Conservation (phyloP, 2,113 vertebrate genomes). For the Bos javanicus region DNA sequence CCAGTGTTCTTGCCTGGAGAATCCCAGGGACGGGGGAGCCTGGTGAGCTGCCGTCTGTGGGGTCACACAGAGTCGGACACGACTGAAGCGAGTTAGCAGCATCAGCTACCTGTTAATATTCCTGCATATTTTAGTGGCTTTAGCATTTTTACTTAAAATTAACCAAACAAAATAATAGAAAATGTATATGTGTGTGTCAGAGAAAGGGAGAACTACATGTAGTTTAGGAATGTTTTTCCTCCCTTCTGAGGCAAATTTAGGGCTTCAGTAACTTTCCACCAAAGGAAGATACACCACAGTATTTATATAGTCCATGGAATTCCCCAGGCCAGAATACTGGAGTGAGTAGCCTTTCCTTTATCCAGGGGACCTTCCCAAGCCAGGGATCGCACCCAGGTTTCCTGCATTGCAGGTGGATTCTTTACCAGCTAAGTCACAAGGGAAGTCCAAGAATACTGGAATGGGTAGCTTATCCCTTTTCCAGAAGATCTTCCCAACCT, state of each 20-base stretch:
- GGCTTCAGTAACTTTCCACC: not conserved
- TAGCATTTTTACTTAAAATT: not conserved
- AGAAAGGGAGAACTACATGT: not conserved
- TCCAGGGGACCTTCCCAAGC: not conserved
- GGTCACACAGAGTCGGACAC: too few relatives aligned
- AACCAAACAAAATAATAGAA: not conserved
- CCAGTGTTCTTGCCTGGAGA: too few relatives aligned
- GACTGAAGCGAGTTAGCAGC: too few relatives aligned
- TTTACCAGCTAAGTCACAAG: not conserved
- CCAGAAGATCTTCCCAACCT: not conserved
- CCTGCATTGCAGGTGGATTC: rapidly evolving
- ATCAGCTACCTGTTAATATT: not conserved
- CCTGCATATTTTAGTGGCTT: not conserved
- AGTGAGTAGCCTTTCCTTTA: not conserved
- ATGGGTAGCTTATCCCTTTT: not conserved
- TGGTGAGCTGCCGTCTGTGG: too few relatives aligned
- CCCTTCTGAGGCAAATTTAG: not conserved
- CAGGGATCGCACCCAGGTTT: rapidly evolving
- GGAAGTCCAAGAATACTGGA: not conserved
- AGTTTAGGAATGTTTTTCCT: not conserved
- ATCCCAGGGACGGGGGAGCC: too few relatives aligned
- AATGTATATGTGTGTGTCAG: not conserved
- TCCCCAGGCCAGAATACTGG: not conserved
- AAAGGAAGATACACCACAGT: not conserved
- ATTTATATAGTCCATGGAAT: not conserved